Evolutionary conservation across 2,888 invertebrate genomes (phyloP), one percentile per base, ranked within the genome.

Genomic region (Barypeithes pellucidus): DNA sequence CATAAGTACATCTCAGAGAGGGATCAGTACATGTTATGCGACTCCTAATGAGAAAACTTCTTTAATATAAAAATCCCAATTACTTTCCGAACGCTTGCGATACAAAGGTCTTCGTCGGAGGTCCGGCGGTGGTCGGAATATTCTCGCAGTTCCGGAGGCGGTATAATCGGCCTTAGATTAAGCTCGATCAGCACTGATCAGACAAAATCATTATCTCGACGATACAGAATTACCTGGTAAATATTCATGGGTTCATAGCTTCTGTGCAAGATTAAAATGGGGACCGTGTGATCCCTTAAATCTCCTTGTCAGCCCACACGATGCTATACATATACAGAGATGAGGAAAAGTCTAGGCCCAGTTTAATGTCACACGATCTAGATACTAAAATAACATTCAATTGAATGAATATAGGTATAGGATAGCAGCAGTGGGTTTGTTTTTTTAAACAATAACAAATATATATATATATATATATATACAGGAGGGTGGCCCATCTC

Each of bases 231-330:
- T 84, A 84, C 81, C 83, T 84, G 78, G 83, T 84, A 84, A 84
- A 85, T 85, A 85, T 84, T 85, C 85, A 85, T 92, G 84, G 94
- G 14, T 69, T 69, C 52, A 61, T 69, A 68, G 67, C 67, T 67
- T 57, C 24, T 45, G 62, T 62, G 45, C 54, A 24, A 59, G 43
- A 22, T 59, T 45, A 16, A 33, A 52, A 60, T 68, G 18, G 33
- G 45, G 39, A 36, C 16, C 11, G 45, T 18, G 33, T 22, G 50
- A 33, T 47, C 39, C 20, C 33, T 59, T n/a, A 54, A 57, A 24
- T 0, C 16, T 22, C 61, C 24, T 12, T 61, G 24, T 3, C 12
- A n/a, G 24, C 8, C 52, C 3, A 50, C 3, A 18, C 9, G 8
- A 47, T 5, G 29, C 8, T 29, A 4, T 29, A 29, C 9, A 29